Evolutionary conservation across 2,113 vertebrate genomes (phyloP), one percentile per base, ranked within the genome.

Genomic region (Mus pahari): DNA sequence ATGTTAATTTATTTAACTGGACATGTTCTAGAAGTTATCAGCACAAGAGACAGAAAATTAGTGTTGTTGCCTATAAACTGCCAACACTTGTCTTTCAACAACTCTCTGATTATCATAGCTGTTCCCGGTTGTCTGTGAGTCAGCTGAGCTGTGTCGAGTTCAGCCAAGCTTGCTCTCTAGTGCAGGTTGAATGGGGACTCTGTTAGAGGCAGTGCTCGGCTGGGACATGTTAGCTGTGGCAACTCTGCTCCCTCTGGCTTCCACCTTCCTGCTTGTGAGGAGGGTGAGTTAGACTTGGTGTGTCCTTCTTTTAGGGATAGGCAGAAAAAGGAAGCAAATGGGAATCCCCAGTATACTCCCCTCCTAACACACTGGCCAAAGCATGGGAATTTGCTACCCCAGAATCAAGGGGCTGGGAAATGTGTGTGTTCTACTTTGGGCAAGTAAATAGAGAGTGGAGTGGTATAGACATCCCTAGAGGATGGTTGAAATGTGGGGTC

Each of bases 381-480:
- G 33, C 75, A 82, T 81, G n/a, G 45, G 39, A 64, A 28, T 19
- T n/a, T 55, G 17, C 33, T n/a, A 42, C 58, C 20, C 39, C 82
- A 50, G 86, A 91, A 10, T 70, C 50, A 12, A 79, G 24, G 28
- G 22, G 48, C 73, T 70, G 5, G 68, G 66, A 60, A 48, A 64
- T 28, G 5, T 0, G 77, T 19, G 4, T 68, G 62, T 66, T 68
- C 87, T 45, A 16, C 24, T 66, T 86, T 45, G 22, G 66, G 22
- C 20, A 17, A 64, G 55, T 70, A 89, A 66, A 12, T 79, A 20
- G 62, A 55, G 58, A 55, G 42, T 45, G 22, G 3, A 19, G 36
- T 28, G 13, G n/a, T 39, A 55, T 14, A 60, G 39, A 3, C 8
- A 9, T 58, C 3, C 22, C 86, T 33, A 1, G 0, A 8, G 31